Conservation (phyloP, 2,113 vertebrate species). For the Nanorana parkeri region DNA sequence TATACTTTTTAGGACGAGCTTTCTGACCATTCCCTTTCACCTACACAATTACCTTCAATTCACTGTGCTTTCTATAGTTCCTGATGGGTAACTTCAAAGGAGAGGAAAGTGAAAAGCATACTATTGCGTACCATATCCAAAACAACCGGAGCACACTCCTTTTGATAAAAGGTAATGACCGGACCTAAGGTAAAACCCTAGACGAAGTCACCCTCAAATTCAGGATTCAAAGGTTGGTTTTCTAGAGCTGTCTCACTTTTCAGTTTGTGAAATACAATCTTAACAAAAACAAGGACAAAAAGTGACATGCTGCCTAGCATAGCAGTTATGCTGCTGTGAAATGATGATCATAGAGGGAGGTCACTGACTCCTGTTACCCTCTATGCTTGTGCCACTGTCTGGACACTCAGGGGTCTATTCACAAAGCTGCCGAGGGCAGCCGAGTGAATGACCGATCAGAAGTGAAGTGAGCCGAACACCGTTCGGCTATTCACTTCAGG, state of each 20-base stretch:
- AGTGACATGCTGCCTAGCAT: too few relatives aligned
- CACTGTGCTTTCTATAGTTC: constrained; percentile 16
- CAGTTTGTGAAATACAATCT: background rate
- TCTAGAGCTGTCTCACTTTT: background rate
- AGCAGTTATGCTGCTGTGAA: too few relatives aligned
- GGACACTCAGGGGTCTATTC: too few relatives aligned
- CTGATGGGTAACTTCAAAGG: constrained; percentile 37
- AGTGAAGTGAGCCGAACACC: too few relatives aligned
- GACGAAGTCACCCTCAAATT: background rate
- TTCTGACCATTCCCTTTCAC: constrained; percentile 36
- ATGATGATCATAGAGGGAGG: too few relatives aligned
- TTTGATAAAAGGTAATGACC: constrained; percentile 40
- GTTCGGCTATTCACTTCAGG: too few relatives aligned
- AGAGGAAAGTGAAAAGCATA: background rate
- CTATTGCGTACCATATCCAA: constrained; percentile 26
- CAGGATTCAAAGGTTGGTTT: background rate
- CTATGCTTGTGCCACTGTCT: too few relatives aligned
- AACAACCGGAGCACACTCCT: constrained; percentile 24
- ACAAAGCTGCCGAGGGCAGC: too few relatives aligned
- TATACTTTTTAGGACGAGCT: constrained; percentile 23
- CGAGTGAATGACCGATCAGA: too few relatives aligned
- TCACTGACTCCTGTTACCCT: too few relatives aligned
- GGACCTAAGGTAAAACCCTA: background rate
- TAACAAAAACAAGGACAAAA: background rate
- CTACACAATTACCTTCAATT: constrained; percentile 34